Evolutionary conservation across 2,113 vertebrate species (phyloP).

Genomic region (Pithys albifrons): DNA sequence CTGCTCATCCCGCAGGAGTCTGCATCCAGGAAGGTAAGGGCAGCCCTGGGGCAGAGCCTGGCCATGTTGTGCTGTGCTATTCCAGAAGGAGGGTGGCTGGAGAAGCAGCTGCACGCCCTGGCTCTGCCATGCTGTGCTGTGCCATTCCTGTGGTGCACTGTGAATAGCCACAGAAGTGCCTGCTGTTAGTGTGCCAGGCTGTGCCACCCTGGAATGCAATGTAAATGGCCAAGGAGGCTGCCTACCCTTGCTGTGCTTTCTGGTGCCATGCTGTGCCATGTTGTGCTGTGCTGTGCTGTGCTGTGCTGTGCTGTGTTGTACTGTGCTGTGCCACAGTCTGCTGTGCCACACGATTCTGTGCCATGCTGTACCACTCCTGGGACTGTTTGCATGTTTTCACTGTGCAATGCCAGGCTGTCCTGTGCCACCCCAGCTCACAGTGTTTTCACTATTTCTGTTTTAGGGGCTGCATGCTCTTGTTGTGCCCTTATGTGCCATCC

Average conservation of each 20-base stretch:
- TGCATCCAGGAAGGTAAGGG: neutral
- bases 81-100: accelerated
- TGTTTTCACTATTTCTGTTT: accelerated
- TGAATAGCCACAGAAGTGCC: neutral
- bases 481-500: accelerated
- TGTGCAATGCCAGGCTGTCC: accelerated
- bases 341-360: accelerated
- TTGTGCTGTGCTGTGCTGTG: neutral
- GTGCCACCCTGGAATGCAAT: neutral
- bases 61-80: accelerated
- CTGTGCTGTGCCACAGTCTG: neutral
- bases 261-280: accelerated
- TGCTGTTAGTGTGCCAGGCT: neutral
- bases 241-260: neutral
- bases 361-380: accelerated
- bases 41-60: accelerated
- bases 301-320: accelerated
- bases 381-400: neutral
- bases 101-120: accelerated
- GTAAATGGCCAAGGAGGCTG: neutral
- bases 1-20: accelerated
- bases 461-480: neutral
- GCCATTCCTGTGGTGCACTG: neutral
- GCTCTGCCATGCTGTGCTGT: neutral
- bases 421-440: neutral